A percentile compares a stretch with the other conserved stretches of the same genome.
phyloP scores from a whole-genome alignment of 1,140 invertebrate species.

The Mya arenaria region DNA sequence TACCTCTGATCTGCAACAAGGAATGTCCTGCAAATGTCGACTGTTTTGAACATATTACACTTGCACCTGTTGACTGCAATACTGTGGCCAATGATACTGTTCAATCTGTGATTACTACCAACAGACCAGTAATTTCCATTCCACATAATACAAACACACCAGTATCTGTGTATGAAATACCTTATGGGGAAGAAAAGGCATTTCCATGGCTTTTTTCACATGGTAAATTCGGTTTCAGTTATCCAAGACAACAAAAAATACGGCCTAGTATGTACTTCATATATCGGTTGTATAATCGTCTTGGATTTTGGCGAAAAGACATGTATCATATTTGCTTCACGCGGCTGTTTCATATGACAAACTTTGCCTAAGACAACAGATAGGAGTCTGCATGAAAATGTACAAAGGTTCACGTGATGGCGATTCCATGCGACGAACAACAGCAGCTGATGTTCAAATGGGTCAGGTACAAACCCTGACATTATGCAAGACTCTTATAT shows the following conservation, averaged over 20 bases:
- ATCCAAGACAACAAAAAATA: not conserved
- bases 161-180: not conserved
- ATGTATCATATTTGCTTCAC: conserved; percentile 32
- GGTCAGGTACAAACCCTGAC: not conserved
- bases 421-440: not conserved
- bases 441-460: not conserved
- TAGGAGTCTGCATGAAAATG: conserved; percentile 23
- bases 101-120: not conserved
- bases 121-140: not conserved
- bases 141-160: not conserved
- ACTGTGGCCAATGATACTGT: not conserved
- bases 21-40: no score
- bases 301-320: conserved; percentile 26
- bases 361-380: conserved; percentile 11
- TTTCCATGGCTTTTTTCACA: conserved; percentile 40
- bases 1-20: no score
- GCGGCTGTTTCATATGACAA: not conserved
- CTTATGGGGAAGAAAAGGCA: conserved; percentile 31
- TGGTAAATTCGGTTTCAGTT: conserved; percentile 6
- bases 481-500: conserved; percentile 41
- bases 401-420: not conserved
- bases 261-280: conserved; percentile 3
- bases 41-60: not conserved
- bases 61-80: not conserved
- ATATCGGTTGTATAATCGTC: conserved; percentile 1